Evolutionary conservation across 2,113 vertebrate genomes (phyloP).

Genomic region (Pseudonaja textilis): DNA sequence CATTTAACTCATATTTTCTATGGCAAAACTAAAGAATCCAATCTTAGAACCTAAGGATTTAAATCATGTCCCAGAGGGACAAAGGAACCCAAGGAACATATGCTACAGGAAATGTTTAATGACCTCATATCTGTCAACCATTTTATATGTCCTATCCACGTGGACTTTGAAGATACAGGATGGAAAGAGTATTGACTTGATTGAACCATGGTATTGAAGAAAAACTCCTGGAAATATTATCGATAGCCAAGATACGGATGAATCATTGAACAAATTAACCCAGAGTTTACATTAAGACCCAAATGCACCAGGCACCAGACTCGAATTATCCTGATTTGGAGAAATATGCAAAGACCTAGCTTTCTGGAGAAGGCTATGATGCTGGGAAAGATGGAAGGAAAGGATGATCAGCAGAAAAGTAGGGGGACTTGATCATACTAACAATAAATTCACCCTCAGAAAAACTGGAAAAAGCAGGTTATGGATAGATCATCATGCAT

Average conservation of each 20-base stretch:
- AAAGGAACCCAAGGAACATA: background rate
- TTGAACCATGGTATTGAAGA: background rate
- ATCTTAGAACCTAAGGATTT: conserved; percentile 13
- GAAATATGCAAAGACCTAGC: background rate
- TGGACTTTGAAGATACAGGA: background rate
- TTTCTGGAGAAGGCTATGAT: background rate
- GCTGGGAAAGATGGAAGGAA: background rate
- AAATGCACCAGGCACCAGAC: background rate
- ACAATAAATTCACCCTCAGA: background rate
- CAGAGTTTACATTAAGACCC: background rate
- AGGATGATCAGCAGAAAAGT: background rate
- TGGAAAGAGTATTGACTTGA: background rate
- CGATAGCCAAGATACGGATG: background rate
- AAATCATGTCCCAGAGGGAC: background rate
- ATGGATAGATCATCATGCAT: background rate
- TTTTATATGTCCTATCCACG: background rate
- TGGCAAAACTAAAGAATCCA: conserved; percentile 27
- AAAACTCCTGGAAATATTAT: background rate
- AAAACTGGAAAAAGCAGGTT: background rate
- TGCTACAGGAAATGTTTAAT: background rate
- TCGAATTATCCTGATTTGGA: background rate
- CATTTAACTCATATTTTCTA: background rate
- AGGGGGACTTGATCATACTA: background rate
- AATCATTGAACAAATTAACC: background rate
- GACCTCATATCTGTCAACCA: background rate